Evolutionary conservation across 2,113 vertebrate species (phyloP), one percentile per base, ranked within the genome.

Genomic region (Hemicordylus capensis): DNA sequence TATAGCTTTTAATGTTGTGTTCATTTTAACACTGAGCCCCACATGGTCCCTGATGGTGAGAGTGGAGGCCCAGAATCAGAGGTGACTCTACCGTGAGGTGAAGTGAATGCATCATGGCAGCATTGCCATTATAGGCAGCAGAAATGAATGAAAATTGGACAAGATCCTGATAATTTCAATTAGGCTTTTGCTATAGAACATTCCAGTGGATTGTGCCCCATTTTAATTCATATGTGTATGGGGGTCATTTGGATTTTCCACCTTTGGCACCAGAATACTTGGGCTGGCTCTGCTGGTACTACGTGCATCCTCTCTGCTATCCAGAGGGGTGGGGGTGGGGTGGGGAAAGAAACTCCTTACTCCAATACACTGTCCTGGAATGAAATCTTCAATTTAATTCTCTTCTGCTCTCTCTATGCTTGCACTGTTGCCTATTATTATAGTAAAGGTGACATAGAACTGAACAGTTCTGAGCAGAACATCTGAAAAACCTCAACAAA

Each of bases 1-100:
- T 93, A 92, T 22, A 20, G 90, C n/a, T 90, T 93, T 89, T 78
- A 88, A 77, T 86, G 83, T 85, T 85, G 84, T 26, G 94, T 93
- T 88, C 42, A 17, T 93, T 92, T 90, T 86, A 91, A 81, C 84
- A 81, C 64, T 2, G 90, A 89, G 93, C 90, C 90, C 94, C 88
- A 88, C 77, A 82, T 34, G 44, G 93, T 91, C 48, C 39, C 78
- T 58, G 42, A 75, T 44, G 34, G 48, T 56, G 20, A 34, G 37
- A 34, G 19, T 59, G 54, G 4, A 78, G 37, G 64, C 51, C 83
- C 39, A 34, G 26, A 34, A n/a, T 6, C 34, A 58, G 37, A 56
- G 54, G 31, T 34, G 54, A 46, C 31, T 37, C 28, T 54, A 12
- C 22, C 80, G 39, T 31, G 31, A 76, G 37, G 17, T 56, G 73